phyloP scores from a whole-genome alignment of 2,888 invertebrate genomes.

The Biston betularia region DNA sequence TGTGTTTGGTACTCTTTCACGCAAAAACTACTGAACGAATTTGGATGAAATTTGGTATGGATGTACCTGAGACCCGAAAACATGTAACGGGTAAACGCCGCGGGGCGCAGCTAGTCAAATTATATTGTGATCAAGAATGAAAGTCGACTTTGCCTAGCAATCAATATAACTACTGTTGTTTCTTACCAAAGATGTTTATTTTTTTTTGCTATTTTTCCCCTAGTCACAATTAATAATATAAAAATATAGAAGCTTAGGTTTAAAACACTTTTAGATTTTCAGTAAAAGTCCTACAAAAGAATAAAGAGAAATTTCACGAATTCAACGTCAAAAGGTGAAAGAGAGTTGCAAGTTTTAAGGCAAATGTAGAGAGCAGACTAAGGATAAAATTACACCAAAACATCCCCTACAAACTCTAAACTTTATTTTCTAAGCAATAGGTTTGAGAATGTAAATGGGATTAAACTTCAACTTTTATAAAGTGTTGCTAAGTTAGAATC shows the following conservation, averaged over 20 bases:
- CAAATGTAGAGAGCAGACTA: slow-evolving; percentile 32
- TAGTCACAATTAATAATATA: too few species aligned
- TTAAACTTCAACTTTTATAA: slow-evolving; percentile 25
- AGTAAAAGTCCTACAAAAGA: slow-evolving; percentile 43
- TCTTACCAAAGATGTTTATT: too few species aligned
- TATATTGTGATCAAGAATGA: too few species aligned
- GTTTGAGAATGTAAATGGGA: slow-evolving; percentile 25
- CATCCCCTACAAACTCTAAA: slow-evolving; percentile 27
- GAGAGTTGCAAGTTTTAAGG: slow-evolving; percentile 42
- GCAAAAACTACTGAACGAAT: too few species aligned
- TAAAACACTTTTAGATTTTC: slow-evolving; percentile 33
- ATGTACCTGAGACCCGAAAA: too few species aligned
- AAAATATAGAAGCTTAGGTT: slow-evolving; percentile 31
- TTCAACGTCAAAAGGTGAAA: slow-evolving; percentile 46
- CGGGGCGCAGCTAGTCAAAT: too few species aligned
- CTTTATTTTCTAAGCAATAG: slow-evolving; percentile 32
- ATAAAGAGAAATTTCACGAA: slow-evolving; percentile 45
- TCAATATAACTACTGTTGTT: too few species aligned
- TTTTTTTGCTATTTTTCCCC: too few species aligned
- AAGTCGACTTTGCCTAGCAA: too few species aligned
- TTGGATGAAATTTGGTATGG: too few species aligned
- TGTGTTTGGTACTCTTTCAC: too few species aligned
- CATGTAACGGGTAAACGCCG: too few species aligned
- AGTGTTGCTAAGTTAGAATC: slow-evolving; percentile 35
- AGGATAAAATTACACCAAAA: slow-evolving; percentile 37